A percentile compares a stretch with the other conserved stretches of the same genome.
Evolutionary conservation across 2,113 vertebrate genomes (phyloP).

Genomic region (Halichoerus grypus): DNA sequence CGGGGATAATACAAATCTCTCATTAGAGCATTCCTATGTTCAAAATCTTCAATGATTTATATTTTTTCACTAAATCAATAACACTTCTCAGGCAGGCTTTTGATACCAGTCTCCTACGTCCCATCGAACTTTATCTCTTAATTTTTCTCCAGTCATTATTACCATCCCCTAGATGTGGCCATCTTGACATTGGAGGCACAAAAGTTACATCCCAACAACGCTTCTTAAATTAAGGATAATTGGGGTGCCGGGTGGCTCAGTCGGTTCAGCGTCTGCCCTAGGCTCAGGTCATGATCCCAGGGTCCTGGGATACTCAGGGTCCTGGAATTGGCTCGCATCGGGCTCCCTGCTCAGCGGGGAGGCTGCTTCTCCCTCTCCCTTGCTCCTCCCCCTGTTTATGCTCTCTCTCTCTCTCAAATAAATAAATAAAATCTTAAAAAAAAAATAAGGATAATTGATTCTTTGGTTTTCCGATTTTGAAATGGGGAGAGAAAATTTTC

Average conservation of each 20-base stretch:
- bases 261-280: background rate
- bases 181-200: background rate
- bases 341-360: background rate
- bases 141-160: background rate
- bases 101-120: background rate
- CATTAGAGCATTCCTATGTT: background rate
- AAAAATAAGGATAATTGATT: background rate
- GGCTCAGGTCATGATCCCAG: background rate
- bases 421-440: background rate
- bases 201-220: background rate
- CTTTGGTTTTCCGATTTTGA: background rate
- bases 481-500: background rate
- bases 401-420: background rate
- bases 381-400: background rate
- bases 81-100: background rate
- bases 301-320: background rate
- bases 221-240: background rate
- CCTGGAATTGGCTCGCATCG: background rate
- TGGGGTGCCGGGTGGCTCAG: background rate
- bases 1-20: background rate
- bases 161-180: background rate
- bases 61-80: background rate
- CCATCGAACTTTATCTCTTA: background rate
- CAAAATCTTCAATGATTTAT: background rate
- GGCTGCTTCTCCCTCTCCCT: background rate